These are phyloP conservation scores for Tympanoctomys barrerae DNA, from an alignment of 2,797 vertebrate species.

Conservation along the genomic window DNA sequence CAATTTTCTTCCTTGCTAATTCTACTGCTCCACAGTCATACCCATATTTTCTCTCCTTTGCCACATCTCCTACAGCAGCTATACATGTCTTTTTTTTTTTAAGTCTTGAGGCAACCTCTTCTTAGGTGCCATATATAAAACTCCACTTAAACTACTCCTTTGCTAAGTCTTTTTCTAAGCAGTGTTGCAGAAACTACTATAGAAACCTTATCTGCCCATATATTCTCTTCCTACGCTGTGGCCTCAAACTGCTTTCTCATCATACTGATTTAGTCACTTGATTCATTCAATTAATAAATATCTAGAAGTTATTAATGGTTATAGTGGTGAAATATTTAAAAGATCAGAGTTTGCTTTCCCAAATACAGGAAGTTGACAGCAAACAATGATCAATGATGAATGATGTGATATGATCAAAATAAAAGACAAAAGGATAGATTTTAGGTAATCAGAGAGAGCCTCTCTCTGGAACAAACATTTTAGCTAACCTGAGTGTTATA, in stretches of 20 bases:
- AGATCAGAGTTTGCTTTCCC: too few relatives aligned
- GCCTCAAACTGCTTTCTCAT: not conserved
- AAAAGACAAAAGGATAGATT: not conserved
- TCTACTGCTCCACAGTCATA: fast-evolving
- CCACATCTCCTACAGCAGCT: fast-evolving
- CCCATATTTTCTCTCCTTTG: not conserved
- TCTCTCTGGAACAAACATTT: not conserved
- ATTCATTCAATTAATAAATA: not conserved
- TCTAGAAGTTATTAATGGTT: not conserved
- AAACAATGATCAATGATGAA: not conserved
- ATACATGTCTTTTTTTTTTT: not conserved
- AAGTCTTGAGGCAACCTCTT: not conserved
- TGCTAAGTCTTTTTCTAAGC: fast-evolving
- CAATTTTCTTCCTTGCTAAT: not conserved
- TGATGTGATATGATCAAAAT: too few relatives aligned
- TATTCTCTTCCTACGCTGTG: not conserved
- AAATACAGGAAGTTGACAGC: not conserved
- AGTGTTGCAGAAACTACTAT: fast-evolving
- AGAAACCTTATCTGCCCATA: not conserved
- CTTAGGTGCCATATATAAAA: not conserved
- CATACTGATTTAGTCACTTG: not conserved
- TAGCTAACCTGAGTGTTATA: not conserved
- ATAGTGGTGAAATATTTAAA: not conserved
- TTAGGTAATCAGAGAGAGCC: not conserved
- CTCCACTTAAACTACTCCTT: not conserved